Base-by-base conservation (phyloP, 2,888 invertebrate species). In the Slavum lentiscoides region DNA sequence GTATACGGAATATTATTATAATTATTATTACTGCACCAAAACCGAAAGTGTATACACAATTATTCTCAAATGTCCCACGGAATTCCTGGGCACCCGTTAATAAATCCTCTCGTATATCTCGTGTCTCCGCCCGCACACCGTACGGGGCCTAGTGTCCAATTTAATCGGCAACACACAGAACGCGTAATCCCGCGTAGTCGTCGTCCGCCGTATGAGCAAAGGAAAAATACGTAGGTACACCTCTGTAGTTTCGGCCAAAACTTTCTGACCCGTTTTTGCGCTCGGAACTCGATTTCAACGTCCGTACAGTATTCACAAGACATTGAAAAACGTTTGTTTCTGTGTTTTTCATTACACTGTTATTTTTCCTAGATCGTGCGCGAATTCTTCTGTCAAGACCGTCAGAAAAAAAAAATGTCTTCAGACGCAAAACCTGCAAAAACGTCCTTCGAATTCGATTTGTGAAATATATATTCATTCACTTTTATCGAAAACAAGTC, bases 191-290 rank as follows among this genome's bases (percentile, higher is more conserved):
- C 58, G 1, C n/a, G 55, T 7, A 9, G 19, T 30, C 39, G 1
- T 7, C 39, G 58, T 15, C 23, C 23, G 17, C 21, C 21, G 21
- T 8, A 13, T 2, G 1, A 55, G 58, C 58, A 70, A 70, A 74
- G 19, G 55, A 39, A 39, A 37, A 62, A 43, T 23, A 67, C 74
- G 58, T 58, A 66, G n/a, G n/a, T n/a, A n/a, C 11, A 5, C 43
- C 7, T 19, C 39, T 23, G 43, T 43, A 75, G 58, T 66, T 72
- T 58, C 17, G 39, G 74, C 55, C 6, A 30, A 67, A 75, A 75
- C 66, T 75, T 74, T 75, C 39, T 19, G 39, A 43, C 58, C 66
- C 39, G 58, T 39, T 21, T 74, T 66, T 64, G 55, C 53, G 37
- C 64, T n/a, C 64, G 11, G 39, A 53, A n/a, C 6, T 30, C 30